Conservation (phyloP, 2,797 vertebrate genomes). For the Hybognathus amarus region DNA sequence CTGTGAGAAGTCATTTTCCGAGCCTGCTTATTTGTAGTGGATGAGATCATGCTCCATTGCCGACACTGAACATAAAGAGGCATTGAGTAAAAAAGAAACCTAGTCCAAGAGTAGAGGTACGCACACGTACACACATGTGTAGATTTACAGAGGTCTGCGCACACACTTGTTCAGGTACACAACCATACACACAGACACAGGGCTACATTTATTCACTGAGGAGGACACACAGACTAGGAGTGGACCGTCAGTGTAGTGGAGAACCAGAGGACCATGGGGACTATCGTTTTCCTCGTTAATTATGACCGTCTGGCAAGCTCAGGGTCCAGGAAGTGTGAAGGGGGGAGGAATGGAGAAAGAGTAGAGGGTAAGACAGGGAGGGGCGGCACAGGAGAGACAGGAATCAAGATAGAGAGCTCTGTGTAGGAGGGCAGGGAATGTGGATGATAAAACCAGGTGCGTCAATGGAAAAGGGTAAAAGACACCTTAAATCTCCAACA, state of each 20-base stretch:
- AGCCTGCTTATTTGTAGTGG: conserved; percentile 66
- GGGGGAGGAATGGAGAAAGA: conserved; percentile 59
- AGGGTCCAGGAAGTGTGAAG: conserved; percentile 81
- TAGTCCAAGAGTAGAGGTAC: conserved; percentile 77
- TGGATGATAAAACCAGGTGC: conserved; percentile 81
- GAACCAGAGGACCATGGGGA: conserved; percentile 77
- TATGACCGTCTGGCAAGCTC: conserved; percentile 82
- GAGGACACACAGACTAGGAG: conserved; percentile 61
- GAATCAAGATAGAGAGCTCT: conserved; percentile 50
- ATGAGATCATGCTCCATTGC: conserved; percentile 78
- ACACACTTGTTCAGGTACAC: conserved; percentile 47
- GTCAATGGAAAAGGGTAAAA: conserved; percentile 74
- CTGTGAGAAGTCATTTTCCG: conserved; percentile 57
- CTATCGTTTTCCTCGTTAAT: conserved; percentile 85
- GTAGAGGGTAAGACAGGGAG: conserved; percentile 52
- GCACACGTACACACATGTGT: conserved; percentile 24
- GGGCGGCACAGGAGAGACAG: conserved; percentile 22
- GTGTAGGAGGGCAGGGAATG: conserved; percentile 64
- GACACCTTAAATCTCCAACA: conserved; percentile 46
- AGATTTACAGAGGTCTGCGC: conserved; percentile 40
- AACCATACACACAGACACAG: conserved; percentile 44
- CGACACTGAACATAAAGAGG: conserved; percentile 80
- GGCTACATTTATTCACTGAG: conserved; percentile 56
- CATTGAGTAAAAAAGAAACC: conserved; percentile 76
- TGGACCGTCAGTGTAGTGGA: conserved; percentile 73